A percentile compares a stretch with the other conserved stretches of the same genome.
Evolutionary conservation across 2,888 invertebrate genomes (phyloP).

Genomic region (Pollenia labialis): DNA sequence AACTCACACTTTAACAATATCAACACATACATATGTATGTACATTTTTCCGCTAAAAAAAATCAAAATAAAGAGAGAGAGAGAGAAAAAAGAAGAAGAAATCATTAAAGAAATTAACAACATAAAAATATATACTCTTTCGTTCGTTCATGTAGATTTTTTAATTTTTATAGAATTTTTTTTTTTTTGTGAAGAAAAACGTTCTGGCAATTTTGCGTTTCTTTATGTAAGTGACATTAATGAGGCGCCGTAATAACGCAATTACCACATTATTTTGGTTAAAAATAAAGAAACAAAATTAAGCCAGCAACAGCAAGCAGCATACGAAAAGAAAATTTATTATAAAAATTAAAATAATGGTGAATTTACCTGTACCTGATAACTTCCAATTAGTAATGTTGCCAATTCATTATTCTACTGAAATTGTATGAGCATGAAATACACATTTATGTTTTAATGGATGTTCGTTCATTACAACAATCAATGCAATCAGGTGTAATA

Average conservation of each 20-base stretch:
- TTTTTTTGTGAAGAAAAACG: constrained; percentile 29
- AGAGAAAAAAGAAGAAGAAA: constrained; percentile 11
- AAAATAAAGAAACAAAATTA: constrained; percentile 32
- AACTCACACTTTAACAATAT: background rate
- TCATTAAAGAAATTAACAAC: constrained; percentile 62
- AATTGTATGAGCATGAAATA: background rate
- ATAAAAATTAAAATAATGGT: constrained; percentile 46
- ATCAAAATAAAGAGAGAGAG: constrained; percentile 17
- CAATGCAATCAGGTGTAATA: background rate
- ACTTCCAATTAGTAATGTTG: constrained; percentile 62
- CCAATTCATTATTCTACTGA: constrained; percentile 48
- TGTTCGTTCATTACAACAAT: constrained; percentile 28
- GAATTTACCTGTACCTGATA: constrained; percentile 54
- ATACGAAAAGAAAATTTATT: constrained; percentile 53
- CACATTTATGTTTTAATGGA: background rate
- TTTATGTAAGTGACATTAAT: constrained; percentile 67
- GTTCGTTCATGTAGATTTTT: constrained; percentile 33
- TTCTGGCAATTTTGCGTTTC: constrained; percentile 59
- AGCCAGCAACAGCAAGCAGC: background rate
- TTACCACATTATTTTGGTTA: constrained; percentile 65
- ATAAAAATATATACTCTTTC: constrained; percentile 52
- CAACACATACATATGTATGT: background rate
- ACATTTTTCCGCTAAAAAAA: constrained; percentile 43
- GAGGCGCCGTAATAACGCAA: constrained; percentile 71
- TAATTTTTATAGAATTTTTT: background rate